A percentile compares a stretch with the other conserved stretches of the same genome.
These are phyloP conservation scores for Monarcha castaneiventris DNA, from an alignment of 2,113 vertebrate genomes.

Conservation along the genomic window DNA sequence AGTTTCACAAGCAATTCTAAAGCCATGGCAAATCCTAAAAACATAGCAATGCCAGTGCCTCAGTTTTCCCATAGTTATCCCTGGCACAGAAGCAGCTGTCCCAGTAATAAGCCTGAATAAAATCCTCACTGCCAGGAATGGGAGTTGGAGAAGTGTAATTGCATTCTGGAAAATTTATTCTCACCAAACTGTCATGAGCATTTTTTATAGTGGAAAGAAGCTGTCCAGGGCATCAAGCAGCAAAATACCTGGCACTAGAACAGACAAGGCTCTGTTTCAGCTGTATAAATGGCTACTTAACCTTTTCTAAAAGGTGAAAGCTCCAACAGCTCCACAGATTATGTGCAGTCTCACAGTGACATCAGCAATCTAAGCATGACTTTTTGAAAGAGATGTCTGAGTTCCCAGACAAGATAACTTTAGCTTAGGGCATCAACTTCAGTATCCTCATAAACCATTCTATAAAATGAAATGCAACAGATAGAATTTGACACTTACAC, in stretches of 20 bases:
- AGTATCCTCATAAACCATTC: not conserved
- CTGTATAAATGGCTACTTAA: not conserved
- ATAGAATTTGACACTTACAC: not conserved
- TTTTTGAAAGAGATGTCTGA: not conserved
- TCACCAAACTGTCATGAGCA: not conserved
- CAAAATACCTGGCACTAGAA: not conserved
- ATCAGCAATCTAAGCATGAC: not conserved
- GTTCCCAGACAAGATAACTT: not conserved
- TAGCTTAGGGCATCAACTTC: not conserved
- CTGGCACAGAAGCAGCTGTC: not conserved
- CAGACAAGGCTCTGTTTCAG: not conserved
- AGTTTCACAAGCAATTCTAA: not conserved
- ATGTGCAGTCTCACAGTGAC: not conserved
- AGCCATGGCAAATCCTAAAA: not conserved
- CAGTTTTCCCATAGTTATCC: not conserved
- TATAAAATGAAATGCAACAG: not conserved
- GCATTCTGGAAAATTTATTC: not conserved
- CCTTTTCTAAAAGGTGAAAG: not conserved
- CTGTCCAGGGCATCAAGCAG: not conserved
- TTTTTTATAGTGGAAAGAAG: not conserved
- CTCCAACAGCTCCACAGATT: not conserved
- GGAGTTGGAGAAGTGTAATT: not conserved
- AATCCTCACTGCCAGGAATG: not conserved
- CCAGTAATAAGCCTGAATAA: not conserved
- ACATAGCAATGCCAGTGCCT: not conserved